These are phyloP conservation scores for Drosophila varians DNA, from an alignment of 1,140 invertebrate genomes.

Conservation along the genomic window DNA sequence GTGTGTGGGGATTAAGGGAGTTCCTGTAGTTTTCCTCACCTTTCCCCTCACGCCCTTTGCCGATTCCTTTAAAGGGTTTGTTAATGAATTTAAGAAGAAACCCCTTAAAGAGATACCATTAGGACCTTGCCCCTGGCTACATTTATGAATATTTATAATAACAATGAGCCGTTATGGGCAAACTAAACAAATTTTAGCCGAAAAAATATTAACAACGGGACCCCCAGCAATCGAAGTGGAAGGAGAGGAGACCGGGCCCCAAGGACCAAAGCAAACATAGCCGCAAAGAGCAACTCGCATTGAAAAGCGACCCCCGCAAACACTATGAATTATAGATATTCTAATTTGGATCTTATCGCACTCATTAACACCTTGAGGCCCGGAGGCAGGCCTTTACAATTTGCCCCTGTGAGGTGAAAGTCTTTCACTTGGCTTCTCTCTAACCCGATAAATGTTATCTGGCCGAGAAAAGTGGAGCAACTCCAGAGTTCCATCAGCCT, in stretches of 20 bases:
- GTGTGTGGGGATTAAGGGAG: neutral
- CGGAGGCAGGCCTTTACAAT: conserved; percentile 57
- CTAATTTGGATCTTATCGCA: conserved; percentile 78
- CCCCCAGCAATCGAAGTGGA: conserved; percentile 12
- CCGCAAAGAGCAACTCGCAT: conserved; percentile 41
- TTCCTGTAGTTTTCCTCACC: neutral
- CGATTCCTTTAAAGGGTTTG: neutral
- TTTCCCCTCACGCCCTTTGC: neutral
- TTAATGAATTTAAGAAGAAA: conserved; percentile 3
- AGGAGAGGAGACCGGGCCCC: neutral
- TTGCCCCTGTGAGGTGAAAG: conserved; percentile 21
- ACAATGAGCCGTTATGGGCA: neutral
- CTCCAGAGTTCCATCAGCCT: neutral
- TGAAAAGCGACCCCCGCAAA: conserved; percentile 46
- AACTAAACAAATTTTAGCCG: neutral
- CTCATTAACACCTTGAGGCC: conserved; percentile 68
- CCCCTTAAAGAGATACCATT: neutral
- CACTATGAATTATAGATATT: conserved; percentile 75
- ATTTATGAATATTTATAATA: neutral
- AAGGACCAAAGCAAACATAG: conserved; percentile 29
- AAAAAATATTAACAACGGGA: too few relatives aligned
- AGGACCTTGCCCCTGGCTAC: too few relatives aligned
- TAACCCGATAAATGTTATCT: conserved; percentile 79
- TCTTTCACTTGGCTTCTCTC: conserved; percentile 33
- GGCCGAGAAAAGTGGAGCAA: conserved; percentile 42